Evolutionary conservation across 2,797 vertebrate species (phyloP), one percentile per base, ranked within the genome.

Genomic region (Ctenopoma kingsleyae): DNA sequence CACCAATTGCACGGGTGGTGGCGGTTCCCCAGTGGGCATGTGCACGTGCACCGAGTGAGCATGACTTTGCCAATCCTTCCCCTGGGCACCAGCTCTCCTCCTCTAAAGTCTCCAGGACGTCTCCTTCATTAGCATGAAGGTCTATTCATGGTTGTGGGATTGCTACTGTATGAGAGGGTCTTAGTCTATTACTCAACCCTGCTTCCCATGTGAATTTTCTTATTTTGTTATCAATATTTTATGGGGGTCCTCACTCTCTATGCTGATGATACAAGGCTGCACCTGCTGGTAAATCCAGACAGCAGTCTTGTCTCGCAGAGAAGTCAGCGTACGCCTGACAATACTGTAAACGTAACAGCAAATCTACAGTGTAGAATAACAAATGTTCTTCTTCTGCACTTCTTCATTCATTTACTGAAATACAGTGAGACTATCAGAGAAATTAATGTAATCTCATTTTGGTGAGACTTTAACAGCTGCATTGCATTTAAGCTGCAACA

Each of bases 181-280:
- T 22, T 11, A 48, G 17, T 40, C 48, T 60, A 25, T 62, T 49
- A 23, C 64, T 63, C 27, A 52, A 20, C 30, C 64, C 57, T 47
- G 59, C 44, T 67, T 72, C 54, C 61, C 68, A 30, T 73, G 47
- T 44, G 61, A 60, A 64, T 76, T 41, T 81, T n/a, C 40, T 66
- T 36, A 75, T 75, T 71, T 76, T 63, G 44, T 62, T 60, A 83
- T 89, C 43, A 86, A 86, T 88, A 80, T 86, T 86, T 86, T 30
- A 90, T 84, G 44, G 49, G 83, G 44, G 49, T 59, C 60, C 22
- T 13, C 51, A 49, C 59, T 66, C 56, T 67, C 54, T 59, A 2
- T 51, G 44, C 27, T 66, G 36, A 58, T 68, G 59, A 53, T 60
- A 17, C 50, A 36, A 40, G 44, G 6, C 17, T 52, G 46, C 17